Evolutionary conservation across 1,140 invertebrate genomes (phyloP), one percentile per base, ranked within the genome.

Genomic region (Drosophila bocki): DNA sequence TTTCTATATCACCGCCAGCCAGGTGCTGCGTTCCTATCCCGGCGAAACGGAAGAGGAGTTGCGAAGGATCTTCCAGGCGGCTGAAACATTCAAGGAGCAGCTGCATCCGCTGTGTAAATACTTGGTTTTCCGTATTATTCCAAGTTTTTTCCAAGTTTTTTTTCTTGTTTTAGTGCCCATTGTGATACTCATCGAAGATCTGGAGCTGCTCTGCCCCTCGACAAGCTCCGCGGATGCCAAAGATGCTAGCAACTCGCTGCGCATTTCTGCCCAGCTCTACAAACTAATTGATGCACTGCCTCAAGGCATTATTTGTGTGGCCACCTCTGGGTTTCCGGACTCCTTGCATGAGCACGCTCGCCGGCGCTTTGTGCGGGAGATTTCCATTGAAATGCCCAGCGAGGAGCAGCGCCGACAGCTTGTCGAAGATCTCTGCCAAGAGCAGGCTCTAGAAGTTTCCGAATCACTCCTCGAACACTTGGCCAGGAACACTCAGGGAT

Each of bases 361-460:
- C 90, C 15, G 93, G 78, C 85, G 93, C 37, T 93, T 94, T 63
- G 86, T 92, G 26, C 71, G 91, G 32, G 93, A 93, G 51, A 76
- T 92, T 4, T 12, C 50, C 58, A 95, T 97, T 68, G 95, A 96
- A 69, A 92, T 95, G 33, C 96, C 96, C 7, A 96, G 94, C n/a
- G 78, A 82, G 7, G 29, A 70, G 44, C 54, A 88, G 15, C 90
- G 91, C 15, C 35, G 35, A 15, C 29, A 44, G 4, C 51, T 92
- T 1, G 72, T 92, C 13, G 19, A 51, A 0, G 51, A 58, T 3
- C 67, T 85, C 6, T 72, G 75, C 11, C 5, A 33, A 22, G 56
- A 47, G 11, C 56, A 74, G 29, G 17, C 60, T 3, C 51, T 57
- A 15, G 4, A 51, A 0, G 8, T 45, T 4, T 41, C 44, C 26